A percentile compares a stretch with the other conserved stretches of the same genome.
These are phyloP conservation scores for Aurelia sp. DNA, from an alignment of 30 jellyfish, hydroid and myxozoan species.

Conservation along the genomic window DNA sequence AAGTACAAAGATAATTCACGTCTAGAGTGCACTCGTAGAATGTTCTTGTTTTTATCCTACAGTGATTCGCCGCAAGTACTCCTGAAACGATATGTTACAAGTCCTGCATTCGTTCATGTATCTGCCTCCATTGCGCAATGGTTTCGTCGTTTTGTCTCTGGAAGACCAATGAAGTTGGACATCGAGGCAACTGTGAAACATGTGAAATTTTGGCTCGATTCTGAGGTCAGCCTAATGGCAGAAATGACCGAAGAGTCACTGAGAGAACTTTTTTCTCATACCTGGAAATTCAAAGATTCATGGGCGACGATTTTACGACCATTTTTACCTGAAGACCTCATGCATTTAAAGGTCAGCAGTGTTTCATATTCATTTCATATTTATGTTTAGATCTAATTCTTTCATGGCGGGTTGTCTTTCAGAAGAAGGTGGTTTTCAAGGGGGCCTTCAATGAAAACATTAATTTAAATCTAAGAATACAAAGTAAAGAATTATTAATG, in stretches of 20 bases:
- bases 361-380: no score
- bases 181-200: not conserved
- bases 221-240: slow-evolving; percentile 26
- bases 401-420: no score
- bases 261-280: slow-evolving; percentile 14
- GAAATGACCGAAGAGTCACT: slow-evolving; percentile 42
- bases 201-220: slow-evolving; percentile 29
- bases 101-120: slow-evolving; percentile 54
- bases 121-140: slow-evolving; percentile 44
- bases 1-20: no score
- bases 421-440: no score
- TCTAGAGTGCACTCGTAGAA: no score
- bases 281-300: slow-evolving; percentile 31
- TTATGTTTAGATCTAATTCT: no score
- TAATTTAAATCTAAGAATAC: no score
- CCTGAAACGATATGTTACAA: slow-evolving; percentile 35
- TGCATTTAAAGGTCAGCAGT: slow-evolving; percentile 29
- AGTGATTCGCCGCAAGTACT: slow-evolving; percentile 46
- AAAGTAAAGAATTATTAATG: no score
- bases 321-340: slow-evolving; percentile 32
- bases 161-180: slow-evolving; percentile 16
- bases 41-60: not conserved
- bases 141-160: slow-evolving; percentile 24
- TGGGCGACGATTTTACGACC: slow-evolving; percentile 7
- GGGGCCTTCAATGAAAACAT: no score